Evolutionary conservation across 2,797 vertebrate genomes (phyloP).

Genomic region (Danio choprae): DNA sequence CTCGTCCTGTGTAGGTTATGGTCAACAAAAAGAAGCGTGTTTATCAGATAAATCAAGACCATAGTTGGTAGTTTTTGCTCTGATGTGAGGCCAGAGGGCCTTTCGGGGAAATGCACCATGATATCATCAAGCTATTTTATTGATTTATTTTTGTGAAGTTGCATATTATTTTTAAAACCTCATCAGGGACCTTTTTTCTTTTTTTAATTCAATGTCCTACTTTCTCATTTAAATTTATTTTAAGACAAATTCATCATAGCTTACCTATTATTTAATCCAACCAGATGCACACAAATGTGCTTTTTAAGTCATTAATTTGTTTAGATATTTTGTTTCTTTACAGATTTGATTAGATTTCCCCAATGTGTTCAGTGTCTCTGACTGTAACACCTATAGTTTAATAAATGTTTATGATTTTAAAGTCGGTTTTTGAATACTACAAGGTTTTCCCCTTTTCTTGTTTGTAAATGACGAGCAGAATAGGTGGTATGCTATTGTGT

Average conservation of each 20-base stretch:
- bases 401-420: conserved; percentile 50
- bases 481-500: conserved; percentile 98
- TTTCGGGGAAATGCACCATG: conserved; percentile 29
- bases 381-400: conserved; percentile 42
- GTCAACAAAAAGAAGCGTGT: conserved; percentile 91
- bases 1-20: conserved; percentile 99
- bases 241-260: conserved; percentile 1
- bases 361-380: conserved; percentile 38
- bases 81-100: conserved; percentile 12
- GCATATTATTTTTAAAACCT: background rate
- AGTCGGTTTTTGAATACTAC: conserved; percentile 63
- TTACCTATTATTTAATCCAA: background rate
- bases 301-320: background rate
- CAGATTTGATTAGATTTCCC: conserved; percentile 4
- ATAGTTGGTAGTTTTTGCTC: conserved; percentile 46
- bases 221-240: conserved; percentile 33
- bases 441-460: conserved; percentile 66
- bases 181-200: conserved; percentile 12
- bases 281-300: background rate
- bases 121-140: conserved; percentile 29
- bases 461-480: conserved; percentile 69
- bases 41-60: conserved; percentile 60
- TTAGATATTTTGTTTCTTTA: background rate
- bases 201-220: conserved; percentile 19
- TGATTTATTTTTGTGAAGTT: conserved; percentile 9